Conservation (phyloP, 2,113 vertebrate species). For the Colius striatus region DNA sequence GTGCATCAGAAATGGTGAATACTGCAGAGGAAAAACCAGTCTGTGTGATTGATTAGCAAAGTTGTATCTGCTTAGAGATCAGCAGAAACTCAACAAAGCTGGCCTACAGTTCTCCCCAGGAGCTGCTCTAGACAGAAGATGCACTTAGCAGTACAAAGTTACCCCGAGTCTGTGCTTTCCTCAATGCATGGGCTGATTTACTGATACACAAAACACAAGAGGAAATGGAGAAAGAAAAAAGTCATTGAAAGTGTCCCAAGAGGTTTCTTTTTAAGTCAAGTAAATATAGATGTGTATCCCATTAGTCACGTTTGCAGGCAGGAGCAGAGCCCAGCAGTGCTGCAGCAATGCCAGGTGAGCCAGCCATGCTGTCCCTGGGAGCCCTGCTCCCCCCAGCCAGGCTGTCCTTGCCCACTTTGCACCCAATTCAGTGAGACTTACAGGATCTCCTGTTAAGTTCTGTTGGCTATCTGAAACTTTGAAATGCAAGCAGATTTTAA, state of each 20-base stretch:
- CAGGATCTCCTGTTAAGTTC: not conserved
- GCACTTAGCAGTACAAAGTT: accelerated
- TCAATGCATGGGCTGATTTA: not conserved
- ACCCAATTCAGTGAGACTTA: not conserved
- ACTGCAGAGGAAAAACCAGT: not conserved
- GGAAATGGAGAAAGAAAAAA: not conserved
- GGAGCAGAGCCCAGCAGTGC: not conserved
- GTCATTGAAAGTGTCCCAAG: not conserved
- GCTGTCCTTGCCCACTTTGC: not conserved
- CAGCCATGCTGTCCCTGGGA: not conserved
- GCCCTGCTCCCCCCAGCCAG: not conserved
- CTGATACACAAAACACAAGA: not conserved
- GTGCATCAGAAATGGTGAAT: no score
- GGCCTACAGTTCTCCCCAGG: not conserved
- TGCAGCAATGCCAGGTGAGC: no score
- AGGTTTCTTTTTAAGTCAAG: not conserved
- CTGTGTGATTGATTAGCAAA: not conserved
- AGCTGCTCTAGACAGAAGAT: accelerated
- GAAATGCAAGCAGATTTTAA: not conserved
- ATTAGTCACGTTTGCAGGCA: not conserved
- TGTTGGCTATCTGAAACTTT: not conserved
- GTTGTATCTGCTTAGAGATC: not conserved
- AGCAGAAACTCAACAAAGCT: not conserved
- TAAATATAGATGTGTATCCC: not conserved
- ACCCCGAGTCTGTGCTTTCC: no score